Conservation (phyloP, 64 coral and sea anemone species). For the Actinia equina region DNA sequence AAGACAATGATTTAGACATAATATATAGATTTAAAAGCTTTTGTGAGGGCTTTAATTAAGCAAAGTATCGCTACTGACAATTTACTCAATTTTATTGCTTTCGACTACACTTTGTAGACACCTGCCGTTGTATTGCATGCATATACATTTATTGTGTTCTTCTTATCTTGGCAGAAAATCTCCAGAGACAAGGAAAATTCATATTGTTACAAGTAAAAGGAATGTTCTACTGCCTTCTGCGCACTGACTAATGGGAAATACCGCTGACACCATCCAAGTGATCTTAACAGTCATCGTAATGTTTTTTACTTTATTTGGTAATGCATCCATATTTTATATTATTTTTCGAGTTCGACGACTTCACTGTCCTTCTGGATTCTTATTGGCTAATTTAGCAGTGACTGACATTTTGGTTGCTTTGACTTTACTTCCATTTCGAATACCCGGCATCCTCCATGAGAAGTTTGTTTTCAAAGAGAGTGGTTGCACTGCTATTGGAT, state of each 20-base stretch:
- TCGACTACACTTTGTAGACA: no score
- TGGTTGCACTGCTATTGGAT: conserved; percentile 67
- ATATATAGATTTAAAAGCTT: neutral
- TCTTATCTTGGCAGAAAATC: neutral
- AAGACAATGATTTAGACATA: neutral
- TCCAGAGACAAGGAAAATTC: neutral
- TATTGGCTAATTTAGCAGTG: conserved; percentile 77
- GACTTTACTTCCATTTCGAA: conserved; percentile 66
- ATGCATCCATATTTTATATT: conserved; percentile 51
- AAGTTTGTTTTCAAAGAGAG: conserved; percentile 1
- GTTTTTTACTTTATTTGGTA: conserved; percentile 53
- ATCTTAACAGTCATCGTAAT: neutral
- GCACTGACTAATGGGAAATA: neutral
- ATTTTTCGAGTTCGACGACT: conserved; percentile 66
- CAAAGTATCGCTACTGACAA: no score
- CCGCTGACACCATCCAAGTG: conserved; percentile 8
- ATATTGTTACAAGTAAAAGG: neutral
- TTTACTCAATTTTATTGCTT: no score
- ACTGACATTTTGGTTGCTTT: conserved; percentile 71
- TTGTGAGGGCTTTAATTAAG: no score
- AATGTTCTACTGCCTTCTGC: neutral
- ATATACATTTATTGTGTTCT: neutral
- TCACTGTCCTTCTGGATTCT: conserved; percentile 57
- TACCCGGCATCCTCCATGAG: conserved; percentile 38
- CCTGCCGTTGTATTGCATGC: no score